A percentile compares a stretch with the other conserved stretches of the same genome.
Conservation (phyloP, 2,888 invertebrate genomes). For the Blomia tropicalis region DNA sequence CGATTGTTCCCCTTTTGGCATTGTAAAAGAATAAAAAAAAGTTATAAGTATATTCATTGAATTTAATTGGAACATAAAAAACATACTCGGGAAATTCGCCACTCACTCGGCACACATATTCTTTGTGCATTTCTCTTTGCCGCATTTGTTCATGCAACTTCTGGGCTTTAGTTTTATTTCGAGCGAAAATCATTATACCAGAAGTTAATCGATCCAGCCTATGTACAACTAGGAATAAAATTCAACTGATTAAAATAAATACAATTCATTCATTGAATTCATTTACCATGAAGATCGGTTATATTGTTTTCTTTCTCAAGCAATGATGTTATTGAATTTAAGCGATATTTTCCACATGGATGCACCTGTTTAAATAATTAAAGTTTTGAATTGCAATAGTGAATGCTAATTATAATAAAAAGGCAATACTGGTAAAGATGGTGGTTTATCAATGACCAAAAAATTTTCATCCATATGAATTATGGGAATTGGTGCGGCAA, state of each 20-base stretch:
- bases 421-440: conserved; percentile 91
- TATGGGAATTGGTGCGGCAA: conserved; percentile 83
- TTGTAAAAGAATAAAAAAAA: not conserved
- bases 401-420: not conserved
- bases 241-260: conserved; percentile 8
- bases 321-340: conserved; percentile 91
- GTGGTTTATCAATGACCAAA: conserved; percentile 98
- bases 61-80: too few relatives aligned
- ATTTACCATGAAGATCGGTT: conserved; percentile 61
- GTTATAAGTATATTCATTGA: not conserved
- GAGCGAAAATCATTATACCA: conserved; percentile 75
- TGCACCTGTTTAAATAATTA: conserved; percentile 52
- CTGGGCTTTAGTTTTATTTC: conserved; percentile 78
- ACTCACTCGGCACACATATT: conserved; percentile 85
- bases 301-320: conserved; percentile 87
- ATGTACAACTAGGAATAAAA: conserved; percentile 51
- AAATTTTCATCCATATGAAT: conserved; percentile 96
- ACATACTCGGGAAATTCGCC: conserved; percentile 81
- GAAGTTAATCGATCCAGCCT: conserved; percentile 91
- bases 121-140: conserved; percentile 76
- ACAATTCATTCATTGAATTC: not conserved
- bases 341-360: conserved; percentile 91
- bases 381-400: not conserved
- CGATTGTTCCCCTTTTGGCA: conserved; percentile 39
- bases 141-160: conserved; percentile 90